Base-by-base conservation (phyloP, 2,888 invertebrate species). In the Ectropis crepuscularia region DNA sequence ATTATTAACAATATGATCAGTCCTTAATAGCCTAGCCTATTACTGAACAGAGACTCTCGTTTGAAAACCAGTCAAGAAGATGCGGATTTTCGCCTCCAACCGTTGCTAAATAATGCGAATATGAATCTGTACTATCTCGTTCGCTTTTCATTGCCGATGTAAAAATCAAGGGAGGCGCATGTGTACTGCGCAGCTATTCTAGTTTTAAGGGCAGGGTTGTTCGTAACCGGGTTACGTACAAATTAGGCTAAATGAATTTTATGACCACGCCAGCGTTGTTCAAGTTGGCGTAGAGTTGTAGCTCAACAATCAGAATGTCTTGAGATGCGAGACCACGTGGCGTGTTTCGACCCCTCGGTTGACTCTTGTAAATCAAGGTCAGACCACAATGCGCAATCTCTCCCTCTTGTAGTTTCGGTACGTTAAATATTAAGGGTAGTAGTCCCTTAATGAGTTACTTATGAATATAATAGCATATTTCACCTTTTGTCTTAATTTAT, bases 171-270 rank as follows among this genome's bases (percentile, higher is more conserved):
- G 48, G 36, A 45, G 49, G 58, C 58, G 59, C 63, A 63, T 43
- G 16, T 51, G 42, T 28, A 11, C 54, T 55, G 59, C 59, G 59
- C 58, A 58, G 54, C 53, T 45, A 46, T 46, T 39, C 43, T 50
- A 43, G 28, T 51, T 49, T 51, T 49, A 38, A 42, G 12, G 16
- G 49, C 43, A 58, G 58, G 63, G 63, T 54, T 63, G 57, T 43
- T 53, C 53, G 58, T 63, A 58, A 63, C 62, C 53, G 45, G 63
- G 63, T 63, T 63, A 63, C 41, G 38, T 10, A 48, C 41, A 57
- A 57, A 59, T 63, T 59, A 50, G 50, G 59, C 37, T 45, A 62
- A 51, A 36, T 51, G 36, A 41, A 12, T 41, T 36, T 12, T 47
- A 46, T n/a, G 55, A 54, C 12, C 41, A 61, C 55, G 28, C 41